These are phyloP conservation scores for Lepidurus apus DNA, from an alignment of 1,140 invertebrate species.

Conservation along the genomic window DNA sequence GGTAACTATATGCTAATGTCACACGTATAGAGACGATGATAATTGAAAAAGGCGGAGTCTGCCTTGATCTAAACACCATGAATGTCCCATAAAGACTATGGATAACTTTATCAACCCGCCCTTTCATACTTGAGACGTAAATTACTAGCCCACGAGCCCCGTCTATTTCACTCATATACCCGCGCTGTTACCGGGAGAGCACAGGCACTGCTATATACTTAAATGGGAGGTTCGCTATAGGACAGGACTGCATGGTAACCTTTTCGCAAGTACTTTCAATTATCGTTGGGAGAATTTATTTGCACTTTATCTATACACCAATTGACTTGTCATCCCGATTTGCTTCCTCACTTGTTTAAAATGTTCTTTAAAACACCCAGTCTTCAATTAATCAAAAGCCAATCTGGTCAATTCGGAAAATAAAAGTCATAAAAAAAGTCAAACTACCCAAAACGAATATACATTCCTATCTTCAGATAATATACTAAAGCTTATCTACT, in stretches of 20 bases:
- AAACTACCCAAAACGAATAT: too few species aligned
- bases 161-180: background rate
- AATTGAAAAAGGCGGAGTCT: slow-evolving; percentile 9
- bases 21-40: background rate
- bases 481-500: too few species aligned
- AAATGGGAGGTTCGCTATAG: background rate
- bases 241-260: background rate
- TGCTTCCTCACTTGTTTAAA: background rate
- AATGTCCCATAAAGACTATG: slow-evolving; percentile 22
- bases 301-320: background rate
- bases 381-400: background rate
- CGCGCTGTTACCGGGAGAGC: background rate
- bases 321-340: background rate
- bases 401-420: too few species aligned
- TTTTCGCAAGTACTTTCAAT: slow-evolving; percentile 22
- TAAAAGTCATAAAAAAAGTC: too few species aligned
- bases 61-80: slow-evolving; percentile 18
- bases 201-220: background rate
- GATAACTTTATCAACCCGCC: slow-evolving; percentile 21
- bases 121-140: slow-evolving; percentile 8
- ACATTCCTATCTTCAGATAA: too few species aligned
- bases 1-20: slow-evolving; percentile 15
- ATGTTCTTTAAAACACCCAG: background rate
- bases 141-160: slow-evolving; percentile 8
- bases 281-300: background rate